Percentiles rank a stretch among this genome's conserved stretches.
Conservation (phyloP, 1,140 invertebrate genomes). For the Thaumatotibia leucotreta region DNA sequence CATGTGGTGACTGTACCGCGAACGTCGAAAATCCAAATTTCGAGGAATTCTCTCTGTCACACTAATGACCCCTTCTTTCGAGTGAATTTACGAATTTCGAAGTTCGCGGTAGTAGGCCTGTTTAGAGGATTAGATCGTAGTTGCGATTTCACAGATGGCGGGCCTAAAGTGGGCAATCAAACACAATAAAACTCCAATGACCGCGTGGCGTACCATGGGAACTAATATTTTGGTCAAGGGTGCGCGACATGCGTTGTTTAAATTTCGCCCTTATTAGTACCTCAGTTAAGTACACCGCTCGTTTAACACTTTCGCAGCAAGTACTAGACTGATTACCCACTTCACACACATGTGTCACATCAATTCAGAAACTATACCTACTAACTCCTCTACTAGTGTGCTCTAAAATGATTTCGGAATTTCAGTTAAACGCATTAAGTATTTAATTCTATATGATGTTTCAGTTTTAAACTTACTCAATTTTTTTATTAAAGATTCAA, state of each 20-base stretch:
- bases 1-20: too few relatives aligned
- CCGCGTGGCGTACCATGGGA: not conserved
- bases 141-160: not conserved
- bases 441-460: too few relatives aligned
- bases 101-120: too few relatives aligned
- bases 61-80: too few relatives aligned
- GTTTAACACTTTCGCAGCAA: not conserved
- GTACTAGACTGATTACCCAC: not conserved
- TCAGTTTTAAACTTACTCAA: too few relatives aligned
- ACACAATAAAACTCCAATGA: not conserved
- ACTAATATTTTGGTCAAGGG: slow-evolving; percentile 6
- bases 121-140: too few relatives aligned
- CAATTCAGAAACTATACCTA: not conserved
- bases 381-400: not conserved
- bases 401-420: not conserved
- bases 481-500: too few relatives aligned
- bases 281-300: not conserved
- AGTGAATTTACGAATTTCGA: too few relatives aligned
- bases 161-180: not conserved
- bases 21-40: too few relatives aligned
- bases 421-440: too few relatives aligned
- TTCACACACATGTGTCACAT: slow-evolving; percentile 1
- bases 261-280: not conserved
- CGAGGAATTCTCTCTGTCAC: too few relatives aligned
- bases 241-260: not conserved